Evolutionary conservation across 2,113 vertebrate species (phyloP).

Genomic region (Hypocryptadius cinnamomeus): DNA sequence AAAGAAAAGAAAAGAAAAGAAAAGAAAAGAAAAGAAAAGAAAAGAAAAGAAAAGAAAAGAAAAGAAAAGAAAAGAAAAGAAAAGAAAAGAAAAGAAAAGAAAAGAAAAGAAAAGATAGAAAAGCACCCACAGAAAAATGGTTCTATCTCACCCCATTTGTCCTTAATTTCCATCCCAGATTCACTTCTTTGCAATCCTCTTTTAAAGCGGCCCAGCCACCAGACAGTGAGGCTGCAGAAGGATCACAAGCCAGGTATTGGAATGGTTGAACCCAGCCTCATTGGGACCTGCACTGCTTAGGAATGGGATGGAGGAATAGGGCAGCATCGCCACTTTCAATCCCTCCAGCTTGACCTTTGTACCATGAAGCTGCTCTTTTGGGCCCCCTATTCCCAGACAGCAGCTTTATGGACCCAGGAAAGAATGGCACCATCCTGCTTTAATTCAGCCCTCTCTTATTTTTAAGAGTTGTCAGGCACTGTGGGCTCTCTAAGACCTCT

Average conservation of each 20-base stretch:
- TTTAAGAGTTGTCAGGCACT: not conserved
- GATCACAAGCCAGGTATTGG: not conserved
- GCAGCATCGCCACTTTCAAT: not conserved
- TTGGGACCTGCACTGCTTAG: rapidly evolving
- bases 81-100: too few species aligned
- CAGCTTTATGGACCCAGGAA: not conserved
- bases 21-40: not conserved
- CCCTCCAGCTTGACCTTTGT: not conserved
- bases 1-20: not conserved
- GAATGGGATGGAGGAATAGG: not conserved
- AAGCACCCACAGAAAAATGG: not conserved
- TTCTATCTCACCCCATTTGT: not conserved
- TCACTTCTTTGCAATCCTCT: not conserved
- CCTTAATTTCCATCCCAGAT: not conserved
- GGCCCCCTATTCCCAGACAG: not conserved
- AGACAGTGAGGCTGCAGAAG: not conserved
- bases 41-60: not conserved
- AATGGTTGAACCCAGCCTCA: not conserved
- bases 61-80: not conserved
- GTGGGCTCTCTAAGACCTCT: not conserved
- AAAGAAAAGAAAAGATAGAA: not conserved
- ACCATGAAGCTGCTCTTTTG: not conserved
- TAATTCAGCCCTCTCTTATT: not conserved
- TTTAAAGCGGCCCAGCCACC: not conserved
- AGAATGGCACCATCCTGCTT: not conserved